phyloP scores from a whole-genome alignment of 1,140 invertebrate species.

The Cyclina sinensis region DNA sequence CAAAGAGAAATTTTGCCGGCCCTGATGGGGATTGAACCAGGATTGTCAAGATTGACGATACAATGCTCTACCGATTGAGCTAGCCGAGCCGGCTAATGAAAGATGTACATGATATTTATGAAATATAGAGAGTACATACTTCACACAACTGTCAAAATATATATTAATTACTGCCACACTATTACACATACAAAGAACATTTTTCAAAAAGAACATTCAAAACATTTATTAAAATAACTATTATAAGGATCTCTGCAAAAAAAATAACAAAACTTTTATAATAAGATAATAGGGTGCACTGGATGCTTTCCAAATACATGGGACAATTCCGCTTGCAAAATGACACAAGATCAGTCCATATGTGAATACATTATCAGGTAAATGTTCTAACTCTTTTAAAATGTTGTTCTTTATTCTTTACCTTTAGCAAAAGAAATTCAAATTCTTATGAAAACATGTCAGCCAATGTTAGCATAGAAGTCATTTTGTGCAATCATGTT shows the following conservation, averaged over 20 bases:
- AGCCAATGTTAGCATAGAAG: not conserved
- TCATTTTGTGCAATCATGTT: too few relatives aligned
- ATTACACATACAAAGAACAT: too few relatives aligned
- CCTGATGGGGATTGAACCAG: too few relatives aligned
- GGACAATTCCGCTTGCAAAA: constrained; percentile 33
- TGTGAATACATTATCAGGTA: not conserved
- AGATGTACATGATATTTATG: too few relatives aligned
- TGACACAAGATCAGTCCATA: not conserved
- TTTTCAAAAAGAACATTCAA: constrained; percentile 13
- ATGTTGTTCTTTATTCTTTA: not conserved
- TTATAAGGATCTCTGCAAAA: not conserved
- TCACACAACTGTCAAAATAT: too few relatives aligned
- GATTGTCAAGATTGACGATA: too few relatives aligned
- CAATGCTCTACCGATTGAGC: too few relatives aligned
- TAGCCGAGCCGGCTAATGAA: too few relatives aligned
- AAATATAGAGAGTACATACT: too few relatives aligned
- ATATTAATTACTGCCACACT: too few relatives aligned
- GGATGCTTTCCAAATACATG: constrained; percentile 43
- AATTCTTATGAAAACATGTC: not conserved
- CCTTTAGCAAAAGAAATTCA: not conserved
- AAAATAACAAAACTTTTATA: not conserved
- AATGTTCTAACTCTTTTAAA: not conserved
- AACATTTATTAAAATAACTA: not conserved
- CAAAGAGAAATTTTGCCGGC: too few relatives aligned
- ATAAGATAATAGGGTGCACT: constrained; percentile 34